These are phyloP conservation scores for Porphyrio hochstetteri DNA, from an alignment of 2,113 vertebrate genomes.

Conservation along the genomic window DNA sequence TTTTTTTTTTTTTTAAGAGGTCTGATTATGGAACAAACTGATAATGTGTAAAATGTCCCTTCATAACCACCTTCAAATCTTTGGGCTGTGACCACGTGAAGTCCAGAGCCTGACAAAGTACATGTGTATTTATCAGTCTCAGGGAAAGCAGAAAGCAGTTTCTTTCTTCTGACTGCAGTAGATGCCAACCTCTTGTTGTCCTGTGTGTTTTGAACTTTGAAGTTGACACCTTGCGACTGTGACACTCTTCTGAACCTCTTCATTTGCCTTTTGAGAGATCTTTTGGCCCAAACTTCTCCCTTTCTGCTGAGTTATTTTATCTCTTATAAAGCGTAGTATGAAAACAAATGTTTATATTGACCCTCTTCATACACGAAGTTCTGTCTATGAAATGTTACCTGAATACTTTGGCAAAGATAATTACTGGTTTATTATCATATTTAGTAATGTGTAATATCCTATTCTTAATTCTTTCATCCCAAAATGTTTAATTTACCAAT, in stretches of 20 bases:
- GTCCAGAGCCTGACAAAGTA: background rate
- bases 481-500: background rate
- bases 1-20: background rate
- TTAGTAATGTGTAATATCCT: background rate
- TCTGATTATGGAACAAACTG: background rate
- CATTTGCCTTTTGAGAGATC: background rate
- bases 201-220: background rate
- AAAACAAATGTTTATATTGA: background rate
- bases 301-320: background rate
- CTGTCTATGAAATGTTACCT: background rate
- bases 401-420: background rate
- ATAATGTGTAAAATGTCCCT: background rate
- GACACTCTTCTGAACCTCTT: background rate
- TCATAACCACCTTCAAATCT: background rate
- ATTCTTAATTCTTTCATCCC: background rate
- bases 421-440: background rate
- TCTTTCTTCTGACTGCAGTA: background rate
- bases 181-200: background rate
- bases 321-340: background rate
- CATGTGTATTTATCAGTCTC: background rate
- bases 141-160: background rate
- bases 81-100: background rate
- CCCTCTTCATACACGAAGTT: background rate
- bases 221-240: background rate
- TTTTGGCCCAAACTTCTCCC: background rate